Evolutionary conservation across 1,140 invertebrate species (phyloP).

Genomic region (Leguminivora glycinivorella): DNA sequence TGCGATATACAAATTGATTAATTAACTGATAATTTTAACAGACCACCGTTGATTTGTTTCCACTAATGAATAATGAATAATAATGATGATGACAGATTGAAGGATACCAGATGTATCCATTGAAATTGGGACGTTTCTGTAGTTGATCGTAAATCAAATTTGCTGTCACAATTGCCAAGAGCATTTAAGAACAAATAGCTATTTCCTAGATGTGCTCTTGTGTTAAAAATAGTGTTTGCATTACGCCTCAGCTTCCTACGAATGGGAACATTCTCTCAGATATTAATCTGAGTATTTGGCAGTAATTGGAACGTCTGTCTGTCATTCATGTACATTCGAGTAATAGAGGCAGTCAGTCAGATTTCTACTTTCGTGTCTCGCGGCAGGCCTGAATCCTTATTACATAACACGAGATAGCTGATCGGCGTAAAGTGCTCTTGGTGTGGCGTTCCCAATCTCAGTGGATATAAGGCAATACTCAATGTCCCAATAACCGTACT

Average conservation of each 20-base stretch:
- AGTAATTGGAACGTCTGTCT: no score
- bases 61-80: constrained; percentile 8
- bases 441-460: not conserved
- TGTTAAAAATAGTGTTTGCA: not conserved
- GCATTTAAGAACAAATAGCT: not conserved
- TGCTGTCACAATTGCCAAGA: not conserved
- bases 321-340: no score
- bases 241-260: no score
- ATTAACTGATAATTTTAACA: constrained; percentile 2
- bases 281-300: no score
- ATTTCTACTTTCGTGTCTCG: no score
- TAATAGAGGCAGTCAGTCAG: no score
- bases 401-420: not conserved
- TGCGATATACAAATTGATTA: not conserved
- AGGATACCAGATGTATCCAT: not conserved
- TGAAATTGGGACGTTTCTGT: not conserved
- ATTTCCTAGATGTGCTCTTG: not conserved
- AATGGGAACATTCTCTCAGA: no score
- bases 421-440: not conserved
- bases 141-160: not conserved
- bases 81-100: constrained; percentile 5
- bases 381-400: no score
- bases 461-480: constrained; percentile 3
- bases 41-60: constrained; percentile 5
- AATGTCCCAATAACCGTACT: constrained; percentile 18